These are phyloP conservation scores for Drosophila bocki DNA, from an alignment of 1,140 invertebrate genomes.

Conservation along the genomic window DNA sequence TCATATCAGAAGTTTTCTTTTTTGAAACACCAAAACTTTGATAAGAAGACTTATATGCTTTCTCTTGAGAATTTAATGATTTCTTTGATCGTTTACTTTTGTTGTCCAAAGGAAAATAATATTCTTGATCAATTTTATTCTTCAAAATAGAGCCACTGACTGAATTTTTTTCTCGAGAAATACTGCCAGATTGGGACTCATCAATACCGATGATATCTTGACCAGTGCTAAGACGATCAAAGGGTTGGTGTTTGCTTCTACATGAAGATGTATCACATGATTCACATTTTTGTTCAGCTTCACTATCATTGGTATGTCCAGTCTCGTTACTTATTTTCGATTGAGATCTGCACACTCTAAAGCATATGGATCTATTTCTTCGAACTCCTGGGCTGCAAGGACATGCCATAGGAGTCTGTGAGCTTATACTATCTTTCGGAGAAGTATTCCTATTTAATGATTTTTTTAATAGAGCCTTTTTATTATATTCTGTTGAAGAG, in stretches of 20 bases:
- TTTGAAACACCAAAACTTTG: neutral
- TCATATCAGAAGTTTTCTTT: neutral
- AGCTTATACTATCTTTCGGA: too few relatives aligned
- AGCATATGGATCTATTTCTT: neutral
- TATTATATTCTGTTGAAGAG: neutral
- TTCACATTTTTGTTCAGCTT: neutral
- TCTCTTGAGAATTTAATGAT: neutral
- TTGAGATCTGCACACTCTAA: neutral
- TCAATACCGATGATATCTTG: neutral
- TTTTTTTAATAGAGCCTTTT: neutral
- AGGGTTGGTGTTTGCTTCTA: neutral
- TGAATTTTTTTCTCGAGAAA: neutral
- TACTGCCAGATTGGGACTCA: neutral
- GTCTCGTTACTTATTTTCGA: neutral
- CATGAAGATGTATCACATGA: neutral
- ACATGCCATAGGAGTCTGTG: neutral
- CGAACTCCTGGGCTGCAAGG: too few relatives aligned
- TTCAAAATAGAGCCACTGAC: neutral
- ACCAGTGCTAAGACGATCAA: neutral
- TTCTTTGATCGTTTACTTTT: neutral
- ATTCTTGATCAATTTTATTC: neutral
- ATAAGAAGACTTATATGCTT: neutral
- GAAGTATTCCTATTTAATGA: neutral
- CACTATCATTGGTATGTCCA: too few relatives aligned
- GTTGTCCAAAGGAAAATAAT: slow-evolving; percentile 1